Evolutionary conservation across 2,888 invertebrate species (phyloP).

Genomic region (Tinea semifulvella): DNA sequence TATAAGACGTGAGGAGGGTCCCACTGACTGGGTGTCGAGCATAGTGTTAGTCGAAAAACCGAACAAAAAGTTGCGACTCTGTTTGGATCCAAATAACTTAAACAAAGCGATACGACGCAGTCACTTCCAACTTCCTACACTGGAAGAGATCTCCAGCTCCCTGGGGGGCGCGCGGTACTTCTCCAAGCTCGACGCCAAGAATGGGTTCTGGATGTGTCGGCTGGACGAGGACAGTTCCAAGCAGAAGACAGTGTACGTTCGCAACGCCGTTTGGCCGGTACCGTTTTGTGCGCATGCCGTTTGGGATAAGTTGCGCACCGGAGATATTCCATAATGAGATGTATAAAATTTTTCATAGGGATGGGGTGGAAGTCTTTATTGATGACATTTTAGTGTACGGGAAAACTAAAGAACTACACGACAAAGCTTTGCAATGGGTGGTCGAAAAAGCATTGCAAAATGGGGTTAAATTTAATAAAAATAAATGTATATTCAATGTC

Average conservation of each 20-base stretch:
- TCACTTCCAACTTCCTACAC: conserved; percentile 18
- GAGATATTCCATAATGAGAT: conserved; percentile 19
- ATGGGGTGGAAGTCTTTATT: conserved; percentile 15
- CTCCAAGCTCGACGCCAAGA: conserved; percentile 17
- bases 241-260: conserved; percentile 13
- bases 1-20: too few species aligned
- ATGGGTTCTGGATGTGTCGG: conserved; percentile 11
- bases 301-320: conserved; percentile 10
- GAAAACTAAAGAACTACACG: conserved; percentile 15
- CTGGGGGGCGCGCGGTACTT: conserved; percentile 16
- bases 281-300: conserved; percentile 12
- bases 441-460: too few species aligned
- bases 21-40: too few species aligned
- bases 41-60: too few species aligned
- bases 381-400: conserved; percentile 17
- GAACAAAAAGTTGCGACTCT: too few species aligned
- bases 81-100: too few species aligned
- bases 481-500: too few species aligned
- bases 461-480: too few species aligned
- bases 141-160: conserved; percentile 17
- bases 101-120: too few species aligned
- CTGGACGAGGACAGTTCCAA: conserved; percentile 13
- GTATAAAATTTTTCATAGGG: conserved; percentile 17
- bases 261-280: conserved; percentile 12
- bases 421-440: conserved; percentile 15